Percentiles rank a stretch among this genome's conserved stretches.
Conservation (phyloP, 2,797 vertebrate species). For the Falco peregrinus region DNA sequence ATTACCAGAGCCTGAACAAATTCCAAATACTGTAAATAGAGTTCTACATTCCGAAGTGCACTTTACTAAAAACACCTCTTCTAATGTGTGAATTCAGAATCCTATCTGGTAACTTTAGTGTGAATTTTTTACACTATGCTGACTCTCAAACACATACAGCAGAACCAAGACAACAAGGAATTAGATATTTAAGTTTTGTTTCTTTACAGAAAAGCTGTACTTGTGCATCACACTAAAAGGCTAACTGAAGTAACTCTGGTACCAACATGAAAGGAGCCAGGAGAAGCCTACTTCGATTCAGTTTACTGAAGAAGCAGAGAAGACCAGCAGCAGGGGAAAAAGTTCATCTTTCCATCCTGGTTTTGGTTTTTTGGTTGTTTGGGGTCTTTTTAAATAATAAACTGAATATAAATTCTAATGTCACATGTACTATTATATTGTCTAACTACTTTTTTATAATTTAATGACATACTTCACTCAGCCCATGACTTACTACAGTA, state of each 20-base stretch:
- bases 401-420: background rate
- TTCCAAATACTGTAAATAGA: background rate
- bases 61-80: background rate
- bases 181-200: background rate
- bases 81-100: background rate
- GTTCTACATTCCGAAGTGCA: background rate
- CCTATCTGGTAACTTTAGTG: background rate
- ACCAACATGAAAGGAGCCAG: background rate
- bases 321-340: background rate
- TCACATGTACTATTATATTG: background rate
- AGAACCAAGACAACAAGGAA: background rate
- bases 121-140: background rate
- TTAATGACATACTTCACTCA: background rate
- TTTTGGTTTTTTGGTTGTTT: background rate
- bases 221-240: background rate
- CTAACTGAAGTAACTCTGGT: background rate
- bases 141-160: background rate
- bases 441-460: background rate
- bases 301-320: background rate
- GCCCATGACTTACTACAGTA: background rate
- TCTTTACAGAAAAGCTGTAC: background rate
- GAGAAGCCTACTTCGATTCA: background rate
- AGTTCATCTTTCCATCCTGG: background rate
- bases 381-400: background rate
- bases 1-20: background rate